Evolutionary conservation across 2,888 invertebrate genomes (phyloP).

Genomic region (Adelognathus sp.): DNA sequence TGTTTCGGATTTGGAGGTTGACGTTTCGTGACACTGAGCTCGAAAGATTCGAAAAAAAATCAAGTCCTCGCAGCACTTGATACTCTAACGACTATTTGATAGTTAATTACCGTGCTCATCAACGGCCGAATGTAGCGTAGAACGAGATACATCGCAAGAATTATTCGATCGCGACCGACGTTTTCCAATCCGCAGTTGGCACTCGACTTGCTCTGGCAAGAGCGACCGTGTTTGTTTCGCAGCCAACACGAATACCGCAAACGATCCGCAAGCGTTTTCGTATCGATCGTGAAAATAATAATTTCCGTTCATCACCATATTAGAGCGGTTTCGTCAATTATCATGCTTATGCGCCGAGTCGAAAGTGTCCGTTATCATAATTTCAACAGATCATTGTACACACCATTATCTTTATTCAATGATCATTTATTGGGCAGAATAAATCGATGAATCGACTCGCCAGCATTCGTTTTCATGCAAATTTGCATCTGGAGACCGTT

Average conservation of each 20-base stretch:
- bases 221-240: not conserved
- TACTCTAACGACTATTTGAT: not conserved
- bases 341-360: too few species aligned
- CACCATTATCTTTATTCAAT: too few species aligned
- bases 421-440: too few species aligned
- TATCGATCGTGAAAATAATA: not conserved
- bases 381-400: too few species aligned
- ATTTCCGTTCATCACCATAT: not conserved
- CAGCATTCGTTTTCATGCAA: too few species aligned
- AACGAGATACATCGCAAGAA: not conserved
- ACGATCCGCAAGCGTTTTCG: not conserved
- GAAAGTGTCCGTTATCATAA: too few species aligned
- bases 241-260: constrained; percentile 10
- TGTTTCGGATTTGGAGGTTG: constrained; percentile 7
- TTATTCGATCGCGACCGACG: not conserved
- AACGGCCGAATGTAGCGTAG: not conserved
- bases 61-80: not conserved
- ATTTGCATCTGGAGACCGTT: too few species aligned
- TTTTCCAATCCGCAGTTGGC: not conserved
- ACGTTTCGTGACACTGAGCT: not conserved
- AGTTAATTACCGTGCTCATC: not conserved
- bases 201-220: not conserved
- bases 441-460: too few species aligned
- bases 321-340: not conserved
- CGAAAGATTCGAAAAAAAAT: not conserved